These are phyloP conservation scores for Cydia fagiglandana DNA, from an alignment of 1,140 invertebrate genomes.

Conservation along the genomic window DNA sequence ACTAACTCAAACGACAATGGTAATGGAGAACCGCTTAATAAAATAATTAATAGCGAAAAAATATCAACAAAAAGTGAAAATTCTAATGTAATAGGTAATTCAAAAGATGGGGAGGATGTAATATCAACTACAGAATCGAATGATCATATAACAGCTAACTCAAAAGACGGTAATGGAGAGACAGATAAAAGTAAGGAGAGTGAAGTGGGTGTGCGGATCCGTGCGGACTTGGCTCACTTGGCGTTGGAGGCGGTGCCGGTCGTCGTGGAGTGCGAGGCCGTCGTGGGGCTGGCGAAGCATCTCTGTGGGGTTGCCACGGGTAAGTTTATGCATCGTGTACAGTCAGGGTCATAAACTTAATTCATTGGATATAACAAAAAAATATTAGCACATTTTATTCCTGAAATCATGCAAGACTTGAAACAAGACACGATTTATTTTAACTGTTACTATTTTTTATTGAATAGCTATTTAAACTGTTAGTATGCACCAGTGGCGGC, in stretches of 20 bases:
- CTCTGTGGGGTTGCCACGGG: slow-evolving; percentile 91
- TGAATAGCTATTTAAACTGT: no score
- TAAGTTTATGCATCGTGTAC: slow-evolving; percentile 51
- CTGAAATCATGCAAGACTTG: no score
- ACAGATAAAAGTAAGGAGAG: slow-evolving; percentile 43
- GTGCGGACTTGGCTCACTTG: slow-evolving; percentile 87
- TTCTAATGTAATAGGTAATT: background rate
- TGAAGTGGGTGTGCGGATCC: slow-evolving; percentile 80
- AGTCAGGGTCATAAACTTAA: no score
- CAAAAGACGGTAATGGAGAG: background rate
- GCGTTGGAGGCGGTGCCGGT: slow-evolving; percentile 81
- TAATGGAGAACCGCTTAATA: background rate
- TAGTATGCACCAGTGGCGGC: no score
- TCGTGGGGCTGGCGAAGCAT: slow-evolving; percentile 91
- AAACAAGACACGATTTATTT: no score
- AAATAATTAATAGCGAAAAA: background rate
- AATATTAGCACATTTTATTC: no score
- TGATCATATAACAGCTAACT: background rate
- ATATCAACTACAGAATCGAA: no score
- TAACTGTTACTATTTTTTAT: no score
- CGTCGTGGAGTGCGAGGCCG: slow-evolving; percentile 48
- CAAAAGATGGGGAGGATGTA: background rate
- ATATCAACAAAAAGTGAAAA: background rate
- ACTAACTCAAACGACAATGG: background rate
- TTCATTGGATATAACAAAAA: no score